Evolutionary conservation across 2,888 invertebrate species (phyloP).

Genomic region (Pammene aurita): DNA sequence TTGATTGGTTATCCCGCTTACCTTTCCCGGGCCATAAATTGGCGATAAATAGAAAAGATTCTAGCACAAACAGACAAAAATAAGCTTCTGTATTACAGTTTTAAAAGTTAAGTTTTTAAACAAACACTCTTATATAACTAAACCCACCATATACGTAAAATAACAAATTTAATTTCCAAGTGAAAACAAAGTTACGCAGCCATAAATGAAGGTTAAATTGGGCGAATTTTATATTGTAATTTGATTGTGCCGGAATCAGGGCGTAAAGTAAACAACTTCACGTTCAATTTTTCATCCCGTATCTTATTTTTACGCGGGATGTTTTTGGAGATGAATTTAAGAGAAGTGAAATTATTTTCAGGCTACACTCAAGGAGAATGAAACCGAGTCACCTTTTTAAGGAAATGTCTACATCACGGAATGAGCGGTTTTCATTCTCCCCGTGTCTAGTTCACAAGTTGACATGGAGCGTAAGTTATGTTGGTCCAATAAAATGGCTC

Average conservation of each 20-base stretch:
- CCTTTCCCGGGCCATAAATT: too few species aligned
- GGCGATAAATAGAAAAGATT: too few species aligned
- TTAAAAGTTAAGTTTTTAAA: not conserved
- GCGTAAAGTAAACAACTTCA: slow-evolving; percentile 35
- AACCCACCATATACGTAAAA: slow-evolving; percentile 17
- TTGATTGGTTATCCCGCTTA: too few species aligned
- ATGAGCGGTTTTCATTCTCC: too few species aligned
- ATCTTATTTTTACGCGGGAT: slow-evolving; percentile 24
- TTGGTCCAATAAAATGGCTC: too few species aligned
- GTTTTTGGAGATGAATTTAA: slow-evolving; percentile 21
- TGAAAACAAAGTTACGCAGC: slow-evolving; percentile 5
- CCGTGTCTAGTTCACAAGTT: too few species aligned
- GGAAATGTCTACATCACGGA: too few species aligned
- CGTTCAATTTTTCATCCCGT: slow-evolving; percentile 35
- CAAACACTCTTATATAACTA: not conserved
- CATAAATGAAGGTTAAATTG: slow-evolving; percentile 20
- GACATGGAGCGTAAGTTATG: too few species aligned
- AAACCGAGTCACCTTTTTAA: too few species aligned
- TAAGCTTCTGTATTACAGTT: too few species aligned
- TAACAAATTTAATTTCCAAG: slow-evolving; percentile 23
- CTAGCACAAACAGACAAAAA: too few species aligned
- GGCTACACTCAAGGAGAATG: not conserved
- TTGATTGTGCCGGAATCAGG: slow-evolving; percentile 18
- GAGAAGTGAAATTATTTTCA: slow-evolving; percentile 28
- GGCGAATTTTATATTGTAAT: slow-evolving; percentile 28